These are phyloP conservation scores for Papilio polyxenes DNA, from an alignment of 1,140 invertebrate genomes.

Conservation along the genomic window DNA sequence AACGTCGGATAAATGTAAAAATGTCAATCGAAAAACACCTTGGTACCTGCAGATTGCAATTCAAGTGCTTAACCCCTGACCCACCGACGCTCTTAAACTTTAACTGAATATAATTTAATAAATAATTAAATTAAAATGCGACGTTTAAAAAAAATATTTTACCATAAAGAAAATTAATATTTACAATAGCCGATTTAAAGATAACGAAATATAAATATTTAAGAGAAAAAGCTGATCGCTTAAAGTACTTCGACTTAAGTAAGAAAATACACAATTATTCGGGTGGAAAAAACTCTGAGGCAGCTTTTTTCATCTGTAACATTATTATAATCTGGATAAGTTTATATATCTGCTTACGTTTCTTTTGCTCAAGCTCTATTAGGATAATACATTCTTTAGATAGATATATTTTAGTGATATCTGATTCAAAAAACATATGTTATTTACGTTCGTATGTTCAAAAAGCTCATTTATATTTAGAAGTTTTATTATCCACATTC, in stretches of 20 bases:
- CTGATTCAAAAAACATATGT: background rate
- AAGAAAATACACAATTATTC: slow-evolving; percentile 24
- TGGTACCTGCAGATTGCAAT: too few relatives aligned
- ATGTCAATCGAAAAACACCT: too few relatives aligned
- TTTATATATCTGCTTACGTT: slow-evolving; percentile 9
- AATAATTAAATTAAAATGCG: too few relatives aligned
- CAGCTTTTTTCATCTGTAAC: background rate
- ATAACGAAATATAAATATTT: slow-evolving; percentile 9
- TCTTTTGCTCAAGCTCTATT: slow-evolving; percentile 5
- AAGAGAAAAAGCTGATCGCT: background rate
- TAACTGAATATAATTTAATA: too few relatives aligned
- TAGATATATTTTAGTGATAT: background rate
- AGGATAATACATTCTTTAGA: background rate
- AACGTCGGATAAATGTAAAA: too few relatives aligned
- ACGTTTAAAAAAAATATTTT: background rate
- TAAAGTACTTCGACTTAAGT: background rate
- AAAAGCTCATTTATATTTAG: background rate
- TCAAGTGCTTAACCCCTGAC: too few relatives aligned
- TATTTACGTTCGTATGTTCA: background rate
- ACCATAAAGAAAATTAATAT: background rate
- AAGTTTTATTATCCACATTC: too few relatives aligned
- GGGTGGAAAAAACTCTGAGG: background rate
- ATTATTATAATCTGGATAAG: slow-evolving; percentile 5
- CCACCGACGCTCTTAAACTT: too few relatives aligned
- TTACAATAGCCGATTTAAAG: background rate